Conservation (phyloP, 2,888 invertebrate genomes). For the Leucozona laternaria region DNA sequence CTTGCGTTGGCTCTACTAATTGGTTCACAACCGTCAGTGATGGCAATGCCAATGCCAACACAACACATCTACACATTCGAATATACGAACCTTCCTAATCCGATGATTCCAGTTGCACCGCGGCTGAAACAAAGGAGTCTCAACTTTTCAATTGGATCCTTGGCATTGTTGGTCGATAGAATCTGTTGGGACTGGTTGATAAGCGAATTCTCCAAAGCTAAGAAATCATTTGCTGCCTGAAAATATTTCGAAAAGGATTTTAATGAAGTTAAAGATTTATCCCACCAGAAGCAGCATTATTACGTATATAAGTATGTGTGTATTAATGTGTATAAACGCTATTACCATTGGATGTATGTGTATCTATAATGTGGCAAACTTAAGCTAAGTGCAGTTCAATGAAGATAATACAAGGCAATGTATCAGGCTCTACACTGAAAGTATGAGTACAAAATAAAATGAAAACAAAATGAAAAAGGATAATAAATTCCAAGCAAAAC, state of each 20-base stretch:
- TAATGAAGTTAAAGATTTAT: constrained; percentile 11
- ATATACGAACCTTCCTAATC: constrained; percentile 89
- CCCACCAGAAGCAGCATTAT: not conserved
- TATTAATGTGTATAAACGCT: no score
- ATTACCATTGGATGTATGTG: not conserved
- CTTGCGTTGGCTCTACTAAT: constrained; percentile 53
- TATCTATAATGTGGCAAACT: not conserved
- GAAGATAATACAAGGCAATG: constrained; percentile 5
- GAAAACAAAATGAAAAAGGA: not conserved
- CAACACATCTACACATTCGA: not conserved
- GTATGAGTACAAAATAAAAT: not conserved
- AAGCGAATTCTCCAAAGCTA: constrained; percentile 89
- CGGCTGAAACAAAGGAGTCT: constrained; percentile 92
- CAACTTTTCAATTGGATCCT: constrained; percentile 93
- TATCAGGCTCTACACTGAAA: no score
- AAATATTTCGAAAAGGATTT: constrained; percentile 25
- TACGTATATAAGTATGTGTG: not conserved
- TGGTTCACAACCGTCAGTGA: constrained; percentile 63
- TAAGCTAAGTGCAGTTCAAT: constrained; percentile 1
- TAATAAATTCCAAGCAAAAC: not conserved
- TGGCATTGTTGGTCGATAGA: constrained; percentile 85
- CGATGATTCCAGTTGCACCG: constrained; percentile 95
- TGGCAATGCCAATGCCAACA: constrained; percentile 25
- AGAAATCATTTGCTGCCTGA: constrained; percentile 76
- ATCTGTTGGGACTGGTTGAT: constrained; percentile 90